Evolutionary conservation across 2,113 vertebrate genomes (phyloP).

Genomic region (Connochaetes taurinus): DNA sequence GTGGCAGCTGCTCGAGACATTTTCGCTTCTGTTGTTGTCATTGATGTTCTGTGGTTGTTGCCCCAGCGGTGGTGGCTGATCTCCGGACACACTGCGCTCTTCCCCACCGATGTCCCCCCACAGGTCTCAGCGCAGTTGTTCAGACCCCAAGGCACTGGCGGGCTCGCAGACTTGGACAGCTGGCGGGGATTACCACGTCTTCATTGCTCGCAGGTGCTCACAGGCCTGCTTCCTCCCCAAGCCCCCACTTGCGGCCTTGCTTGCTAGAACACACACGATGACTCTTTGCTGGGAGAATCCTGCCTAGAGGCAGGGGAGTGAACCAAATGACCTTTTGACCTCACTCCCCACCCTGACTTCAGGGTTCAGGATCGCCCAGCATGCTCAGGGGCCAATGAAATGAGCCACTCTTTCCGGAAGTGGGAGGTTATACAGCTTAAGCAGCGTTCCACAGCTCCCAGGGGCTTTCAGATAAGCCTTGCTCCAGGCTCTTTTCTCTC

Average conservation of each 20-base stretch:
- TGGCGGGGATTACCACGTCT: background rate
- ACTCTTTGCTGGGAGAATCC: background rate
- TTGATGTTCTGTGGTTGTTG: fast-evolving
- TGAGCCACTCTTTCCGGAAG: background rate
- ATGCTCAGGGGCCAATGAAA: background rate
- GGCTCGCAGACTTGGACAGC: background rate
- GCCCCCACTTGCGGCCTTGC: background rate
- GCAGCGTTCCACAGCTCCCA: background rate
- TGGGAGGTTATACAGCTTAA: background rate
- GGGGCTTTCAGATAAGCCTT: constrained; percentile 9
- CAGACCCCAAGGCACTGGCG: background rate
- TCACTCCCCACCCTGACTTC: background rate
- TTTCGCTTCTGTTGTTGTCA: background rate
- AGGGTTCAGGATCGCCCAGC: background rate
- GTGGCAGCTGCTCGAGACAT: fast-evolving
- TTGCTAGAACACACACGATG: background rate
- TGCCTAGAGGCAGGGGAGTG: background rate
- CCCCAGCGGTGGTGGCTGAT: no score
- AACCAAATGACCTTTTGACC: background rate
- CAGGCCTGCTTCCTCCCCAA: background rate
- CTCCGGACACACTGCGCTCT: fast-evolving
- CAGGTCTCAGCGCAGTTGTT: fast-evolving
- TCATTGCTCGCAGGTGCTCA: background rate
- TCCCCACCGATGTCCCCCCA: background rate
- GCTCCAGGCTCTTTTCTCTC: background rate